Percentiles rank a stretch among this genome's conserved stretches.
These are phyloP conservation scores for Heterohyrax brucei DNA, from an alignment of 2,797 vertebrate species.

Conservation along the genomic window DNA sequence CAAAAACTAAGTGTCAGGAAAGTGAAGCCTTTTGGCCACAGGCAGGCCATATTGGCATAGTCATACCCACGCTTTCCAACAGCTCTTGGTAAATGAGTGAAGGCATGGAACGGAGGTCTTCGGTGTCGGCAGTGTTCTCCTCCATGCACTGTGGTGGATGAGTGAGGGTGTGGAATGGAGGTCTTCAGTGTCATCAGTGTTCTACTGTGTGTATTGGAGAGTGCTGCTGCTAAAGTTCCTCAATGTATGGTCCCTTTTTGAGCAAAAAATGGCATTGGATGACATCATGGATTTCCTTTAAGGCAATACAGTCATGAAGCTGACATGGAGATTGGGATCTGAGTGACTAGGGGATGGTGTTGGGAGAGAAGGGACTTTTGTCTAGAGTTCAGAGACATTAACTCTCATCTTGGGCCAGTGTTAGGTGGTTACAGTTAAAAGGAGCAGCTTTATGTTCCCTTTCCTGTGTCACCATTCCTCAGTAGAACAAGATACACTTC, in stretches of 20 bases:
- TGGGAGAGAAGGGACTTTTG: neutral
- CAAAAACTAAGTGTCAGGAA: conserved; percentile 16
- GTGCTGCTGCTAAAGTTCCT: neutral
- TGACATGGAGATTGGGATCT: neutral
- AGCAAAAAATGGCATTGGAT: neutral
- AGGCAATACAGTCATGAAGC: neutral
- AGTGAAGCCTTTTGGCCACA: neutral
- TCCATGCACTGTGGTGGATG: neutral
- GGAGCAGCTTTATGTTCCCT: neutral
- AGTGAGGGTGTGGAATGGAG: neutral
- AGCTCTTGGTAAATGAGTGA: neutral
- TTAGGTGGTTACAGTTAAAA: neutral
- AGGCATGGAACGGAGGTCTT: no score
- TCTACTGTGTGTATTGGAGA: neutral
- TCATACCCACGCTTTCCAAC: neutral
- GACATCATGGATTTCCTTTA: neutral
- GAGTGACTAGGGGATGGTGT: neutral
- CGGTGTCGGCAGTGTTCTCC: no score
- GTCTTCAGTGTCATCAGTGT: neutral
- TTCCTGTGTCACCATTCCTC: neutral
- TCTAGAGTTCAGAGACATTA: neutral
- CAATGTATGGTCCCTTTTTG: neutral
- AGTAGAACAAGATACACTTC: neutral
- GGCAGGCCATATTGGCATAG: neutral
- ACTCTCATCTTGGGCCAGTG: neutral